Evolutionary conservation across 2,113 vertebrate species (phyloP), one percentile per base, ranked within the genome.

Genomic region (Rhinoderma darwinii): DNA sequence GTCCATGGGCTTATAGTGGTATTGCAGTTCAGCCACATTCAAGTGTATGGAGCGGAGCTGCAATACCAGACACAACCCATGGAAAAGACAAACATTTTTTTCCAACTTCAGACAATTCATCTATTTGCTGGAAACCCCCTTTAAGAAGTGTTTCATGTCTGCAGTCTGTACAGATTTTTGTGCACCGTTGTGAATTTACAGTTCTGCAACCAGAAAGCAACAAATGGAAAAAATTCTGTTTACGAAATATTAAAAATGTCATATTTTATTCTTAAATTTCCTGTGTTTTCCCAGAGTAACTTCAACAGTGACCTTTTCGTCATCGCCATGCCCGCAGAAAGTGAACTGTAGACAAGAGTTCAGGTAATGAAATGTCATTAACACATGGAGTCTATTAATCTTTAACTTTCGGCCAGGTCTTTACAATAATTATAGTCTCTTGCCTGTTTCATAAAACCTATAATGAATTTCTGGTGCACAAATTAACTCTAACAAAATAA

Each of bases 341-440:
- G 20, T 74, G 82, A 84, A 54, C 82, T 84, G 82, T 54, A 73
- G 30, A 73, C 82, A 72, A 72, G 66, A 47, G 44, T 54, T 54
- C 82, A 73, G 68, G 56, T 84, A 27, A 84, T 51, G n/a, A 72
- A 54, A 78, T 39, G 50, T 80, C 51, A 80, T 80, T 80, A 56
- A 47, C 44, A 68, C 66, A 84, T 72, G 47, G 43, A 37, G 3
- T 25, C n/a, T 5, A 47, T 84, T 84, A 84, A 84, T 84, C 1
- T 73, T 54, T 84, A 84, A 84, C 82, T 39, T 84, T 35, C 68
- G 14, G 25, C 15, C 20, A 22, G 77, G 77, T 80, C 77, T 80
- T 18, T 80, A 25, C 20, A 37, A 80, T 59, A 56, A n/a, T 80
- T 39, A 59, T 25, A 59, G 51, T 32, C 77, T 56, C 30, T 30